Percentiles rank a stretch among this genome's conserved stretches.
phyloP scores from a whole-genome alignment of 2,113 vertebrate genomes.

The Onychostruthus taczanowskii region DNA sequence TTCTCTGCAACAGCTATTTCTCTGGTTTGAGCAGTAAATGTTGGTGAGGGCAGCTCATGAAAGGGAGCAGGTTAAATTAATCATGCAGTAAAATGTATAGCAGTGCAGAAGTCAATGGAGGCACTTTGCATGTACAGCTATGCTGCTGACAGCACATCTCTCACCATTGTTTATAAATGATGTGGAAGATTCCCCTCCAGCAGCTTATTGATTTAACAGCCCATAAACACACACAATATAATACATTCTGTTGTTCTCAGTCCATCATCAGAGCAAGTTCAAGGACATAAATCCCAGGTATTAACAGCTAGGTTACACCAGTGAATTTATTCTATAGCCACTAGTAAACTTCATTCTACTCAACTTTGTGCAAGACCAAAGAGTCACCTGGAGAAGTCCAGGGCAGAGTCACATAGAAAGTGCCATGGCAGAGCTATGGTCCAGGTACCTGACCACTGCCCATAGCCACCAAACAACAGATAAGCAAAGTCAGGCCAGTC shows the following conservation, averaged over 20 bases:
- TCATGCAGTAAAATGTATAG: constrained; percentile 21
- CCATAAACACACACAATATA: not conserved
- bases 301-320: not conserved
- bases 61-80: not conserved
- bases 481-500: not conserved
- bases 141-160: not conserved
- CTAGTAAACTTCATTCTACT: not conserved
- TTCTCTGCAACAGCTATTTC: not conserved
- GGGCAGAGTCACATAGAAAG: not conserved
- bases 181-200: constrained; percentile 53
- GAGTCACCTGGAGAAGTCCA: not conserved
- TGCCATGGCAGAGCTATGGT: not conserved
- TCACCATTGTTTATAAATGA: constrained; percentile 36
- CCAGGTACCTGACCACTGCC: not conserved
- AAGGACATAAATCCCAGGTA: not conserved
- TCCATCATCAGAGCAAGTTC: not conserved
- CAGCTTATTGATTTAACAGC: constrained; percentile 39
- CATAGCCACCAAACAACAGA: not conserved
- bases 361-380: not conserved
- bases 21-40: not conserved
- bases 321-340: not conserved
- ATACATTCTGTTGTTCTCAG: not conserved
- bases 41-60: not conserved
- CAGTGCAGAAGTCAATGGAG: constrained; percentile 19
- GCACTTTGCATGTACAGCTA: constrained; percentile 2